Percentiles rank a stretch among this genome's conserved stretches.
Conservation (phyloP, 2,113 vertebrate species). For the Cepphus grylle region DNA sequence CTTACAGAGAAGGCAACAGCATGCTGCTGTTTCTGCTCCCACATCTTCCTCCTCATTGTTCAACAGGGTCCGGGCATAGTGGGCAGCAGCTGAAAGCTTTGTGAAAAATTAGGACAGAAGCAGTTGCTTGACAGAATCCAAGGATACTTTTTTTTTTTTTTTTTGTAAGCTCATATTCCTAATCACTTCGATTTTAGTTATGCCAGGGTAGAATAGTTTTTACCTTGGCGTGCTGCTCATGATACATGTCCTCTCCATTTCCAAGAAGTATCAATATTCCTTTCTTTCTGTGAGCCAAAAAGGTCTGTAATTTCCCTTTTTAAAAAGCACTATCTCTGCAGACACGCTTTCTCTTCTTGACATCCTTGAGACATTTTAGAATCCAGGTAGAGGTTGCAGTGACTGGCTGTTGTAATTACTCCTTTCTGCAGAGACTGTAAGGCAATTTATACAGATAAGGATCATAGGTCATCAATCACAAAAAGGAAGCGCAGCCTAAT, state of each 20-base stretch:
- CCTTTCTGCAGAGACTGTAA: neutral
- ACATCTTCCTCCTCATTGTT: neutral
- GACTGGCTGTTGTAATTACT: conserved; percentile 1
- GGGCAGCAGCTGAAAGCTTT: neutral
- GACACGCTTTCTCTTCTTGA: neutral
- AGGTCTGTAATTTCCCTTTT: neutral
- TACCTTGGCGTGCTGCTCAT: neutral
- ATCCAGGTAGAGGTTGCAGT: neutral
- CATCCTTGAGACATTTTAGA: neutral
- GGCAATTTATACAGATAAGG: neutral
- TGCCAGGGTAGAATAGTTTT: neutral
- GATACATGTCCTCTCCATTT: neutral
- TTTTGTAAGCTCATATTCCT: neutral
- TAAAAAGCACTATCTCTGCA: neutral
- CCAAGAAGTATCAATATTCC: neutral
- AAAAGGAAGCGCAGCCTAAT: neutral
- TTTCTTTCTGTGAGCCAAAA: neutral
- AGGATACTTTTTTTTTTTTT: neutral
- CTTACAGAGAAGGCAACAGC: neutral
- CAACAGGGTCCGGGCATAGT: neutral
- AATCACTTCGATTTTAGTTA: neutral
- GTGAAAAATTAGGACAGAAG: neutral
- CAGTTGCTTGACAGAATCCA: neutral
- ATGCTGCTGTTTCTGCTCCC: neutral
- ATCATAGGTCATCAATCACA: neutral